A percentile compares a stretch with the other conserved stretches of the same genome.
Evolutionary conservation across 2,797 vertebrate genomes (phyloP).

Genomic region (Alfaro cultratus): DNA sequence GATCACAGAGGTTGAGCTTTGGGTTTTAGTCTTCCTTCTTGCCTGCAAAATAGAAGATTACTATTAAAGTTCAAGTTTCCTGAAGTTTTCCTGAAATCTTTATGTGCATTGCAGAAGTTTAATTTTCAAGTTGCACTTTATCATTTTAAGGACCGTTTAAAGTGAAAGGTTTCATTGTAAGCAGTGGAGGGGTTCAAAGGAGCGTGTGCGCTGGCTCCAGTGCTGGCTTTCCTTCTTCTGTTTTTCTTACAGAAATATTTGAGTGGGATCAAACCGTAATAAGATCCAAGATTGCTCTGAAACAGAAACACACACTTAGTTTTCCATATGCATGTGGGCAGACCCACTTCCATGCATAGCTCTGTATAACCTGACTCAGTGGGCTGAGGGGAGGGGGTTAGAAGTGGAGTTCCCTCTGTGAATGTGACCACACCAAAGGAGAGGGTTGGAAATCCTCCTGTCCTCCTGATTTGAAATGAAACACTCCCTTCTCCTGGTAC

Average conservation of each 20-base stretch:
- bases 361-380: slow-evolving; percentile 68
- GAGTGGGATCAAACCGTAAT: slow-evolving; percentile 88
- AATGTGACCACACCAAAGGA: slow-evolving; percentile 80
- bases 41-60: slow-evolving; percentile 14
- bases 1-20: neutral
- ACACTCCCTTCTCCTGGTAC: slow-evolving; percentile 75
- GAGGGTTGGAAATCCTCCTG: slow-evolving; percentile 71
- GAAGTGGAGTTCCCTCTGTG: slow-evolving; percentile 71
- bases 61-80: slow-evolving; percentile 6
- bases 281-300: slow-evolving; percentile 81
- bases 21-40: neutral
- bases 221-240: slow-evolving; percentile 77
- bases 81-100: slow-evolving; percentile 3
- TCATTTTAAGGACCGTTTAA: slow-evolving; percentile 77
- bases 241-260: slow-evolving; percentile 88
- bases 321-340: slow-evolving; percentile 60
- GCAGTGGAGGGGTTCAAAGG: slow-evolving; percentile 71
- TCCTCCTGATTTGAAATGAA: slow-evolving; percentile 79
- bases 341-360: slow-evolving; percentile 49
- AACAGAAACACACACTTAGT: slow-evolving; percentile 68
- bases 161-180: slow-evolving; percentile 85
- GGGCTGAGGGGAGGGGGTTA: slow-evolving; percentile 66
- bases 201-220: slow-evolving; percentile 75
- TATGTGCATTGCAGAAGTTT: slow-evolving; percentile 60
- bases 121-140: slow-evolving; percentile 74